Evolutionary conservation across 2,797 vertebrate species (phyloP).

Genomic region (Gadopsis bispinosus): DNA sequence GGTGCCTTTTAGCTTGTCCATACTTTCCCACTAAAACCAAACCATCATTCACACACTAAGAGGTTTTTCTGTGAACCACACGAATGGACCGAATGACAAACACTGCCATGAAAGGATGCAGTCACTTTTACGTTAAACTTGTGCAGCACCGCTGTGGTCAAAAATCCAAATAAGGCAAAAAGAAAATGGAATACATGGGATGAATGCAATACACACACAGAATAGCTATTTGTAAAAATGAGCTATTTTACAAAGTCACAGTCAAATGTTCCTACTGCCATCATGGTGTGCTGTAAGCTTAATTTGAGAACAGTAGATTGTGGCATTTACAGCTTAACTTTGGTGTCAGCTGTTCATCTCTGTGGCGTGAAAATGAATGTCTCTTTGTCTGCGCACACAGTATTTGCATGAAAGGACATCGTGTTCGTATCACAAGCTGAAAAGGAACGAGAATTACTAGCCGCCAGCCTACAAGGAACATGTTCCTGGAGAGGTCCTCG

Average conservation of each 20-base stretch:
- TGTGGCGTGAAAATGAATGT: not conserved
- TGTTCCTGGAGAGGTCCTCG: constrained; percentile 21
- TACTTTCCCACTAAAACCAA: not conserved
- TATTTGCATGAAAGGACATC: constrained; percentile 1
- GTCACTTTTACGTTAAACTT: constrained; percentile 1
- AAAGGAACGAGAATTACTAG: not conserved
- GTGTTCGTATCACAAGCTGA: not conserved
- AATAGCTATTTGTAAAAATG: no score
- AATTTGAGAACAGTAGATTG: not conserved
- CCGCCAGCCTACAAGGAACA: constrained; percentile 19
- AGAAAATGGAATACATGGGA: not conserved
- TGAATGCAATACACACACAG: not conserved
- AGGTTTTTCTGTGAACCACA: constrained; percentile 9
- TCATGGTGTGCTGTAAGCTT: not conserved
- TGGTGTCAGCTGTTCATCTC: constrained; percentile 11
- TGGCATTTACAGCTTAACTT: not conserved
- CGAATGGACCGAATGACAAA: constrained; percentile 12
- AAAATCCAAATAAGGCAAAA: not conserved
- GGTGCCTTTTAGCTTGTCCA: not conserved
- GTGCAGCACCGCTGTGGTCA: not conserved
- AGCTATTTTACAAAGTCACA: not conserved
- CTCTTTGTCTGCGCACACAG: not conserved
- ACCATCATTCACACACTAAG: not conserved
- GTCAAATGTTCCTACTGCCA: not conserved
- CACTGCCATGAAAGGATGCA: not conserved